phyloP scores from a whole-genome alignment of 1,140 invertebrate species.

The Aphaenogaster floridana region DNA sequence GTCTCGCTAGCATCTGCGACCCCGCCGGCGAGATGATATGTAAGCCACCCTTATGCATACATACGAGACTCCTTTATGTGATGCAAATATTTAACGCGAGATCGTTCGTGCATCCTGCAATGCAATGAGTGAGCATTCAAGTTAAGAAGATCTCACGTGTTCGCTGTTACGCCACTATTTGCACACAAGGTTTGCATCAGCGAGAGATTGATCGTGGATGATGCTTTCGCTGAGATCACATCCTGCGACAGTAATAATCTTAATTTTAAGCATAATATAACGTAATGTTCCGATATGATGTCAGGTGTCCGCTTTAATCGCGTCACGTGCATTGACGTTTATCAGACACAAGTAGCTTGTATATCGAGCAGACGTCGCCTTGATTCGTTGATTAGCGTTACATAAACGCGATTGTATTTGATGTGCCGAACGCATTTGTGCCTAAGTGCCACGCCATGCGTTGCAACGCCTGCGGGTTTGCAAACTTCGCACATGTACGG shows the following conservation, averaged over 20 bases:
- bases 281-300: neutral
- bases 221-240: neutral
- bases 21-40: conserved; percentile 86
- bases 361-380: conserved; percentile 27
- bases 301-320: conserved; percentile 25
- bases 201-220: neutral
- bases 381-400: conserved; percentile 62
- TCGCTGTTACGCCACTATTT: neutral
- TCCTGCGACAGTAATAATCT: conserved; percentile 18
- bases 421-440: neutral
- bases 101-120: conserved; percentile 59
- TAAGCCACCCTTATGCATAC: conserved; percentile 80
- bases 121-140: neutral
- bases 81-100: conserved; percentile 50
- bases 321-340: conserved; percentile 51
- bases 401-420: conserved; percentile 43
- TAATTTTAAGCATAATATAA: neutral
- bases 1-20: conserved; percentile 86
- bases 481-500: conserved; percentile 26
- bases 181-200: neutral
- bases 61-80: conserved; percentile 55
- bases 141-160: neutral
- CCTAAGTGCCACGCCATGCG: neutral
- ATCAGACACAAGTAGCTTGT: conserved; percentile 50
- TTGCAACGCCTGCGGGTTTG: neutral